Conservation (phyloP, 2,113 vertebrate species). For the Pseudopodoces humilis region DNA sequence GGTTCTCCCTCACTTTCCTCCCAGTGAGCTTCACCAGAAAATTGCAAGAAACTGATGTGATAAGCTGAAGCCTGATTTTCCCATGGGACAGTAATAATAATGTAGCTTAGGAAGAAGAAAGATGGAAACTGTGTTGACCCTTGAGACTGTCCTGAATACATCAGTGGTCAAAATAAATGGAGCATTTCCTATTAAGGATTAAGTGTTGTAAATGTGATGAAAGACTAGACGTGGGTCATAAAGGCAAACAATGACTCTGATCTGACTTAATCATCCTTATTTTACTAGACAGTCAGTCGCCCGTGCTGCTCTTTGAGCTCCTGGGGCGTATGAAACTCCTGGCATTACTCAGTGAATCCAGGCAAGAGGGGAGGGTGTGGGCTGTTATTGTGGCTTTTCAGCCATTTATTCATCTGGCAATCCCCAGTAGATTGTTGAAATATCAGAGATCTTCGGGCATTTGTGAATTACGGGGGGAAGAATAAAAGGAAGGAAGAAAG, state of each 20-base stretch:
- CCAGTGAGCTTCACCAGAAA: neutral
- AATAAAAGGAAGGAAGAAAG: neutral
- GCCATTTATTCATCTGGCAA: neutral
- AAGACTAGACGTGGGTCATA: neutral
- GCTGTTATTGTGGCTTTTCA: neutral
- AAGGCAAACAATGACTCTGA: constrained; percentile 16
- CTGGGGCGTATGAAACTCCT: neutral
- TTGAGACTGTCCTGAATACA: neutral
- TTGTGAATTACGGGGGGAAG: neutral
- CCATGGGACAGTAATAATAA: neutral
- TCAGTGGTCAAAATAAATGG: constrained; percentile 23
- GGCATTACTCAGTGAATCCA: neutral
- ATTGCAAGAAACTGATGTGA: neutral
- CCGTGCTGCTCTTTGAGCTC: neutral
- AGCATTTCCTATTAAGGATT: constrained; percentile 36
- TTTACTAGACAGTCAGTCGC: neutral
- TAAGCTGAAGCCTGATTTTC: constrained; percentile 20
- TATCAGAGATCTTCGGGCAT: neutral
- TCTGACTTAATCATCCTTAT: constrained; percentile 30
- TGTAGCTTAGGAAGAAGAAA: constrained; percentile 5
- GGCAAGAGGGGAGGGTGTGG: neutral
- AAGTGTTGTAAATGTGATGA: constrained; percentile 33
- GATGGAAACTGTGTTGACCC: neutral
- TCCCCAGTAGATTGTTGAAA: neutral
- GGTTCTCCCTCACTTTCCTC: neutral